phyloP scores from a whole-genome alignment of 2,888 invertebrate species.

The Cynaeus angustus region DNA sequence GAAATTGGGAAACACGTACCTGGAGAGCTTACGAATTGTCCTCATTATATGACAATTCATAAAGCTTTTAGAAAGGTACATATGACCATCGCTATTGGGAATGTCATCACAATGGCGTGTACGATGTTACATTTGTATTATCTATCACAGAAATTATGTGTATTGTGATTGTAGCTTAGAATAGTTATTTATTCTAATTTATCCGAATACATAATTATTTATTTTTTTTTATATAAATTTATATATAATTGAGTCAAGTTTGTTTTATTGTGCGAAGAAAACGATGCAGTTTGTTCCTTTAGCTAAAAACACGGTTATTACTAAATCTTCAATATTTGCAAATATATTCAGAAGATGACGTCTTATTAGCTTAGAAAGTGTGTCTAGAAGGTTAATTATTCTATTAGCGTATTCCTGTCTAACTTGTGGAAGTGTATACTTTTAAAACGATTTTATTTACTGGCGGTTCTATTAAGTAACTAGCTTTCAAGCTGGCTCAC shows the following conservation, averaged over 20 bases:
- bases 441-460: no score
- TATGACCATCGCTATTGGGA: conserved; percentile 86
- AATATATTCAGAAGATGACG: conserved; percentile 6
- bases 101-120: conserved; percentile 81
- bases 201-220: conserved; percentile 39
- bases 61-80: conserved; percentile 84
- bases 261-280: conserved; percentile 6
- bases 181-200: conserved; percentile 33
- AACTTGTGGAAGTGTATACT: no score
- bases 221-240: conserved; percentile 32
- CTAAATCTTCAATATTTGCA: conserved; percentile 14
- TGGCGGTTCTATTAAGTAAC: no score
- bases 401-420: neutral
- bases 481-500: no score
- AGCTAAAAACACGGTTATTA: neutral
- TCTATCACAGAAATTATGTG: conserved; percentile 68
- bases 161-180: conserved; percentile 33
- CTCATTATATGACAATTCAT: conserved; percentile 85
- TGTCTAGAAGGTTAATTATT: conserved; percentile 23
- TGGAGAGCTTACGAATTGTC: conserved; percentile 83
- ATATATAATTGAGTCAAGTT: conserved; percentile 11
- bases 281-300: neutral
- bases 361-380: conserved; percentile 24
- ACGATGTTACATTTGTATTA: conserved; percentile 81
- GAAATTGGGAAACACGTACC: conserved; percentile 84